Base-by-base conservation (phyloP, 2,113 vertebrate genomes). In the Burhinus oedicnemus region DNA sequence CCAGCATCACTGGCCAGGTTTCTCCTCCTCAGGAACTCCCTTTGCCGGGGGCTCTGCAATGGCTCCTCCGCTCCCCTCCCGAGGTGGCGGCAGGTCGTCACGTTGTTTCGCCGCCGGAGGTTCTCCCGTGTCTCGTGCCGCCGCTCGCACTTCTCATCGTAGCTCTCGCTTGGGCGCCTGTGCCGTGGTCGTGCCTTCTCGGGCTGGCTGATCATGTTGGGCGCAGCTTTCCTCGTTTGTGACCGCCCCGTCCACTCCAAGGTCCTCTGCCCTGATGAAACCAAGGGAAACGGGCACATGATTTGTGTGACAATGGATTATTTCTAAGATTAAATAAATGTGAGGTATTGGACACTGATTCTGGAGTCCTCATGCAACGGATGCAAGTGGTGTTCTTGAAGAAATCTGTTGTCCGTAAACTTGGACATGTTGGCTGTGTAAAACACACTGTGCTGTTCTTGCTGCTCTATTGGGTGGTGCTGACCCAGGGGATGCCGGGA, bases 131-230 rank as follows among this genome's bases (percentile, higher is more conserved):
- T 94, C 95, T 98, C 97, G 1, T 98, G 98, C 27, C 97, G 80
- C 42, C 98, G 95, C 90, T 98, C 98, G 1, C 96, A 97, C 90
- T 97, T 95, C 80, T 98, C 98, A 15, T 99, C 98, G 2, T 97
- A 98, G 95, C 97, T 98, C 93, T 98, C 98, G 2, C 62, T 76
- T 30, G 45, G 10, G 1, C 15, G 80, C 45, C 93, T 70, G 70
- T 18, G 75, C 64, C 51, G 68, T 1, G n/a, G 89, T 77, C 69
- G 62, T 2, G 81, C 78, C 85, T 87, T 94, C 69, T 64, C 11
- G 42, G 87, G 81, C 29, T 54, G 89, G 86, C 49, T 55, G 87
- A 92, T 90, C 98, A 98, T 98, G 40, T 1, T 68, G 89, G 36
- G 17, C 7, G 5, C 49, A 11, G 52, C 22, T 22, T 25, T 47